Conservation (phyloP, 2,797 vertebrate genomes). For the Chelmon rostratus region DNA sequence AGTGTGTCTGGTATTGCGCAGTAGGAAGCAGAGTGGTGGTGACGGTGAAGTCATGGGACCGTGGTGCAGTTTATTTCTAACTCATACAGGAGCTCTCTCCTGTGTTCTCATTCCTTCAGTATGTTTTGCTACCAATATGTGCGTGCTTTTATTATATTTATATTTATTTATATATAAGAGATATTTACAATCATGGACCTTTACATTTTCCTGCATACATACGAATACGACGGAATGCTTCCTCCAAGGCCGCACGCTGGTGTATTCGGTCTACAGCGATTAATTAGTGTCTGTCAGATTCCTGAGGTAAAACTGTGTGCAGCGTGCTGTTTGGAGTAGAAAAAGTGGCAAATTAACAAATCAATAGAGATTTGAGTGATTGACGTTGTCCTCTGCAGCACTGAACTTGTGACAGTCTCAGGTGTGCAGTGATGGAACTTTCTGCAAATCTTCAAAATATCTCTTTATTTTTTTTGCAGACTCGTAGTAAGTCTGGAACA, state of each 20-base stretch:
- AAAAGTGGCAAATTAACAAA: background rate
- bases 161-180: too few relatives aligned
- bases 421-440: constrained; percentile 23
- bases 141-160: background rate
- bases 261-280: constrained; percentile 7
- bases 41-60: too few relatives aligned
- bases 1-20: too few relatives aligned
- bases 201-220: background rate
- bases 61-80: background rate
- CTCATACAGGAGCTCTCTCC: background rate
- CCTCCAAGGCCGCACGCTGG: too few relatives aligned
- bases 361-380: background rate
- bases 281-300: constrained; percentile 3
- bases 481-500: constrained; percentile 52
- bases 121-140: background rate
- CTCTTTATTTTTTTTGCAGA: constrained; percentile 59
- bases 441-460: constrained; percentile 31
- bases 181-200: too few relatives aligned
- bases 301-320: background rate
- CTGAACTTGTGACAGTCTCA: background rate
- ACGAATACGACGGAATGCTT: too few relatives aligned
- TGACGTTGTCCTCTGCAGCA: constrained; percentile 16
- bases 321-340: background rate
- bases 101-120: background rate
- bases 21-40: too few relatives aligned